Evolutionary conservation across 2,113 vertebrate species (phyloP).

Genomic region (Phycodurus eques): DNA sequence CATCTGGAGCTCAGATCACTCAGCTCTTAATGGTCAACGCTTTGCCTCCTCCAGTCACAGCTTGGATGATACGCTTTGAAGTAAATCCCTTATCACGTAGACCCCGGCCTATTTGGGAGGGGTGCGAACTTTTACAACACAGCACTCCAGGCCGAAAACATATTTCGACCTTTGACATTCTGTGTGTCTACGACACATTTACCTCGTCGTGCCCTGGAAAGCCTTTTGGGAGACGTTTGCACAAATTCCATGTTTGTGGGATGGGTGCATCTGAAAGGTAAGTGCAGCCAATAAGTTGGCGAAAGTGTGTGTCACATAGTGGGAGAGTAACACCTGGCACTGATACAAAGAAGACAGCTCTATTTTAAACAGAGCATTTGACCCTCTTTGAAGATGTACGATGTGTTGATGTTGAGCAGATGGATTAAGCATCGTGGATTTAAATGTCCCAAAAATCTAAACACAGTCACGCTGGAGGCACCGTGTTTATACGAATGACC

Average conservation of each 20-base stretch:
- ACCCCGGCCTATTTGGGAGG: slow-evolving; percentile 21
- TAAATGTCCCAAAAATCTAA: neutral
- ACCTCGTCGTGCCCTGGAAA: neutral
- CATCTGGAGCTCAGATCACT: slow-evolving; percentile 40
- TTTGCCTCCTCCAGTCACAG: slow-evolving; percentile 11
- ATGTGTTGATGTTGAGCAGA: neutral
- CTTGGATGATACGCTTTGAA: slow-evolving; percentile 42
- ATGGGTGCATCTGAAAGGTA: slow-evolving; percentile 4
- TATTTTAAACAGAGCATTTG: slow-evolving; percentile 24
- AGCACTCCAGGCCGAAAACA: slow-evolving; percentile 33
- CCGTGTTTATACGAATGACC: neutral
- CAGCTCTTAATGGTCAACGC: slow-evolving; percentile 14
- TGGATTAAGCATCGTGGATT: neutral
- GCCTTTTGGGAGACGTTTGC: neutral
- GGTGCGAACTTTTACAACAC: slow-evolving; percentile 26
- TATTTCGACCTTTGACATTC: slow-evolving; percentile 46
- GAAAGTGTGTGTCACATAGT: slow-evolving; percentile 14
- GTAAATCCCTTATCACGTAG: slow-evolving; percentile 27
- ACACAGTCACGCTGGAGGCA: neutral
- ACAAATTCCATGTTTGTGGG: neutral
- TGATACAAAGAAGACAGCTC: slow-evolving; percentile 7
- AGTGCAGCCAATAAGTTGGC: slow-evolving; percentile 8
- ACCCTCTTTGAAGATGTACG: neutral
- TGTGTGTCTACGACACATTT: neutral
- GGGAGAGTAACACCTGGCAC: neutral